Evolutionary conservation across 2,797 vertebrate species (phyloP).

Genomic region (Poeciliopsis gracilis): DNA sequence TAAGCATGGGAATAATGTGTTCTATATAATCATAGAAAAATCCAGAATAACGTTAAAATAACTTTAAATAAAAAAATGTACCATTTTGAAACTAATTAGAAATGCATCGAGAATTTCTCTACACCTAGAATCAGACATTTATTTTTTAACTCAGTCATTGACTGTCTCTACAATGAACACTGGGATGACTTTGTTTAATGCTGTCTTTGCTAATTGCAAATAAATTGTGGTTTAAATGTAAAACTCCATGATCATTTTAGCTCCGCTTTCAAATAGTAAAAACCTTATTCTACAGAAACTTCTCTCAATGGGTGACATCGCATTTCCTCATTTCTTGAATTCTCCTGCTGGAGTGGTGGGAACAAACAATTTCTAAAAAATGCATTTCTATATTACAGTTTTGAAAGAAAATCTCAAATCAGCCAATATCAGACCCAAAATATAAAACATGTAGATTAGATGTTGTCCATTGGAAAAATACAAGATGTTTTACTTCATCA

Average conservation of each 20-base stretch:
- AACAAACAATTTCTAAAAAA: background rate
- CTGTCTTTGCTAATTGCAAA: background rate
- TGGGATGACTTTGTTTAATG: background rate
- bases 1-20: background rate
- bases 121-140: background rate
- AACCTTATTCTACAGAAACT: background rate
- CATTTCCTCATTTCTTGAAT: background rate
- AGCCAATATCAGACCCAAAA: background rate
- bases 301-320: background rate
- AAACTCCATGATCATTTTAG: background rate
- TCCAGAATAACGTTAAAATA: background rate
- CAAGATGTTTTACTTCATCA: conserved; percentile 31
- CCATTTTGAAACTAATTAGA: background rate
- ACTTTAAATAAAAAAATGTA: background rate
- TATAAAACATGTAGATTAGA: background rate
- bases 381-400: background rate
- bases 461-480: conserved; percentile 8
- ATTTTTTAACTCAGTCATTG: background rate
- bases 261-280: background rate
- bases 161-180: background rate
- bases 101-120: background rate
- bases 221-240: background rate
- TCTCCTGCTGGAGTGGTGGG: background rate
- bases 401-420: background rate
- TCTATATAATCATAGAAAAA: background rate